Conservation (phyloP, 2,797 vertebrate genomes). For the Phrynocephalus guinanensis region DNA sequence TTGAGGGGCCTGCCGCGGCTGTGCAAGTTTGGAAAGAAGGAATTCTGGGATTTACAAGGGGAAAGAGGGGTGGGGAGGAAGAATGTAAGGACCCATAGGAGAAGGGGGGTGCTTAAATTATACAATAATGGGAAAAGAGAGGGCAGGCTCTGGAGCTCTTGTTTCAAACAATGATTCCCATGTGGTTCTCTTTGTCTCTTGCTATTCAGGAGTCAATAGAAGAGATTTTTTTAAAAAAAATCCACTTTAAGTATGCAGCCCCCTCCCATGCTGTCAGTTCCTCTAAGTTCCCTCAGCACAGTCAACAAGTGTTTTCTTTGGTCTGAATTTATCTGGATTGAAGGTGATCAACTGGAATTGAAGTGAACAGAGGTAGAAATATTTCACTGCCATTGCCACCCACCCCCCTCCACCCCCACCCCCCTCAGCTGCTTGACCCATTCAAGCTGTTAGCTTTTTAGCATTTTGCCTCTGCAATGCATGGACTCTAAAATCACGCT, state of each 20-base stretch:
- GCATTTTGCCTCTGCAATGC: not conserved
- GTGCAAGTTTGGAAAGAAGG: constrained; percentile 57
- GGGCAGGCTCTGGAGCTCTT: constrained; percentile 49
- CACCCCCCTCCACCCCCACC: not conserved
- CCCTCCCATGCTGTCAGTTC: not conserved
- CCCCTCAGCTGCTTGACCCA: not conserved
- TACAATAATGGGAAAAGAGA: constrained; percentile 68
- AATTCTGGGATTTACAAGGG: constrained; percentile 48
- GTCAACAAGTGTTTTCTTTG: constrained; percentile 42
- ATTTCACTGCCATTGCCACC: not conserved
- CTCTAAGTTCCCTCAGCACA: constrained; percentile 17
- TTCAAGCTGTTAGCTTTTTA: not conserved
- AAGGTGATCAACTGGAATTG: constrained; percentile 48
- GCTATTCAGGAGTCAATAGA: constrained; percentile 73
- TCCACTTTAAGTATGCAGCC: constrained; percentile 59
- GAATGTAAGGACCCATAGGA: constrained; percentile 10
- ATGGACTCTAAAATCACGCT: not conserved
- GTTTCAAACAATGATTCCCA: constrained; percentile 68
- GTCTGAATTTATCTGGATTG: constrained; percentile 34
- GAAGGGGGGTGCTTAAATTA: constrained; percentile 32
- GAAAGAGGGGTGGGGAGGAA: constrained; percentile 44
- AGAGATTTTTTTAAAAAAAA: constrained; percentile 58
- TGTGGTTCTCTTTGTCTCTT: constrained; percentile 73
- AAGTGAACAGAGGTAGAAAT: constrained; percentile 25
- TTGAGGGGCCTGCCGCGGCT: constrained; percentile 59